Evolutionary conservation across 64 coral and sea anemone genomes (phyloP), one percentile per base, ranked within the genome.

Genomic region (Exaiptasia diaphana): DNA sequence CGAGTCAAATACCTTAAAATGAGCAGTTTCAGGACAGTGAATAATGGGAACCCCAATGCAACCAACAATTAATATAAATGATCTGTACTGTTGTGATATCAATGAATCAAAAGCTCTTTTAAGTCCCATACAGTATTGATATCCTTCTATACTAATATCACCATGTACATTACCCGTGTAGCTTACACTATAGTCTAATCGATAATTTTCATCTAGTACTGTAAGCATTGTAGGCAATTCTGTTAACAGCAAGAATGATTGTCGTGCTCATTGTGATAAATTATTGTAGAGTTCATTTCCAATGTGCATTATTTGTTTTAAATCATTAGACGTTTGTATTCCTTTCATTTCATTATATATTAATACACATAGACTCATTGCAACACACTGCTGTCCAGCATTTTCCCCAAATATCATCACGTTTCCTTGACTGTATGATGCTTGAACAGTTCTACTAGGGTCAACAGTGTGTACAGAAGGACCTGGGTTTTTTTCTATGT

Each of bases 341-440:
- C 29, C 57, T 79, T 58, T 77, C 27, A 70, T 58, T 0, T 67
- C 44, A 21, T 77, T 58, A n/a, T 70, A 90, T 45, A 88, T 71
- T 34, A 88, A 61, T 57, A 67, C 76, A 73, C 64, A 88, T 39
- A 88, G 73, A 41, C 69, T 83, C 68, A 84, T 90, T 67, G 88
- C 79, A 48, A 84, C 45, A 85, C 82, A 85, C 53, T 76, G 79
- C 55, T 90, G 80, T 30, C 71, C 57, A 34, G 79, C 88, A 48
- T 83, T 90, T 78, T 54, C 29, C 29, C 67, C 67, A 72, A 88
- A 79, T 62, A 88, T 15, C 27, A 24, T 29, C 5, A 64, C 42
- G 68, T 65, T 44, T 8, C 74, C 79, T 83, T 90, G 80, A 52
- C 72, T 68, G 71, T 83, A 83, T 76, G 88, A 71, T 54, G 88